Percentiles rank a stretch among this genome's conserved stretches.
phyloP scores from a whole-genome alignment of 2,888 invertebrate species.

The Caenorhabditis panamensis region DNA sequence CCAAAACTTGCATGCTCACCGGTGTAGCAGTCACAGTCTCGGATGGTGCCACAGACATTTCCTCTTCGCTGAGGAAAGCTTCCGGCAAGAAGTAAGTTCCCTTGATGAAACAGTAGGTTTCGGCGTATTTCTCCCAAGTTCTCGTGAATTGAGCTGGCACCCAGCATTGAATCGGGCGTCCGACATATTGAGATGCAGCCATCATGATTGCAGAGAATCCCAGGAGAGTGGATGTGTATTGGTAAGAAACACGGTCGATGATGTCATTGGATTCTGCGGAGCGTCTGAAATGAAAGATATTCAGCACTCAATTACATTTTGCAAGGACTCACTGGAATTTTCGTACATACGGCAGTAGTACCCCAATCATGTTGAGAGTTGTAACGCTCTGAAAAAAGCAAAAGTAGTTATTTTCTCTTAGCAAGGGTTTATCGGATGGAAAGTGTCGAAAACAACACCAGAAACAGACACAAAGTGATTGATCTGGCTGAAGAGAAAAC shows the following conservation, averaged over 20 bases:
- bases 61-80: conserved; percentile 67
- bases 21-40: conserved; percentile 38
- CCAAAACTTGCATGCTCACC: no score
- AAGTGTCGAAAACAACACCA: conserved; percentile 47
- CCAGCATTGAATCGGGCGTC: conserved; percentile 81
- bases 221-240: conserved; percentile 60
- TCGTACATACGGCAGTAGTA: conserved; percentile 62
- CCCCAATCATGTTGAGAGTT: conserved; percentile 65
- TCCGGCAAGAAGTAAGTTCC: conserved; percentile 75
- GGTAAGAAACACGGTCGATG: conserved; percentile 69
- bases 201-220: conserved; percentile 76
- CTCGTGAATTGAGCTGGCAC: conserved; percentile 80
- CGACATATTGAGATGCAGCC: conserved; percentile 80
- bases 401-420: neutral
- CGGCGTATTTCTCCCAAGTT: conserved; percentile 79
- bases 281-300: conserved; percentile 57
- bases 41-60: conserved; percentile 51
- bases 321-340: conserved; percentile 57
- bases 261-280: conserved; percentile 80
- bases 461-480: conserved; percentile 11
- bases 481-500: conserved; percentile 2
- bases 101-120: conserved; percentile 80
- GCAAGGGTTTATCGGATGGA: conserved; percentile 10
- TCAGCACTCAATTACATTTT: neutral
- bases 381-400: conserved; percentile 29